phyloP scores from a whole-genome alignment of 2,888 invertebrate species.

The Malthinus flaveolus region DNA sequence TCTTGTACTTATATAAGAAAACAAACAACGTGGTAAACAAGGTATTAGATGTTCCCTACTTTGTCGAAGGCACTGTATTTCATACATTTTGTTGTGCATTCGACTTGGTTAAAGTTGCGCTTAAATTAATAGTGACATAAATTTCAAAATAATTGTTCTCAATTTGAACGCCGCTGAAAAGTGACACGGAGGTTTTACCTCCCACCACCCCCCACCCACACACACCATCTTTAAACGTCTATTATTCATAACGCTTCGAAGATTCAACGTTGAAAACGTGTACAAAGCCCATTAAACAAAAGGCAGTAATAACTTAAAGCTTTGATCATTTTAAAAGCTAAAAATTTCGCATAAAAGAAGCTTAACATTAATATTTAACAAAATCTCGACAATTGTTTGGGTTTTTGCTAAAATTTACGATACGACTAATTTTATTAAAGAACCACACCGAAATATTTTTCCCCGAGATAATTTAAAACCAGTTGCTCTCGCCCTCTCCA shows the following conservation, averaged over 20 bases:
- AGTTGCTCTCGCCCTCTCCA: no score
- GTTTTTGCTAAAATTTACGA: no score
- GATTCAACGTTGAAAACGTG: conserved; percentile 10
- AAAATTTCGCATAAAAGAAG: not conserved
- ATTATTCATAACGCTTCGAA: conserved; percentile 10
- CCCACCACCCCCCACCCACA: not conserved
- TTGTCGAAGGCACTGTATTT: no score
- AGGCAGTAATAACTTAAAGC: conserved; percentile 3
- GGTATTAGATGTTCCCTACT: no score
- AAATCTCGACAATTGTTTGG: no score
- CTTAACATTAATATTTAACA: not conserved
- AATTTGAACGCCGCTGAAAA: conserved; percentile 15
- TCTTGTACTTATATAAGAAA: no score
- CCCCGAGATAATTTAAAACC: no score
- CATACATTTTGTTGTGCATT: conserved; percentile 12
- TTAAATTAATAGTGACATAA: conserved; percentile 17
- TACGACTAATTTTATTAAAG: no score
- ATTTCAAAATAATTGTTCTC: conserved; percentile 21
- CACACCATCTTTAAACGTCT: conserved; percentile 1
- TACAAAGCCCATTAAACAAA: conserved; percentile 5
- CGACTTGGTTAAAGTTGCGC: conserved; percentile 7
- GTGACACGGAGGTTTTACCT: conserved; percentile 6
- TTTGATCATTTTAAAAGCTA: conserved; percentile 1
- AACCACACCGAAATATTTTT: no score
- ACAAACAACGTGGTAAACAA: no score